Conservation (phyloP, 2,113 vertebrate genomes). For the Atlantisia rogersi region DNA sequence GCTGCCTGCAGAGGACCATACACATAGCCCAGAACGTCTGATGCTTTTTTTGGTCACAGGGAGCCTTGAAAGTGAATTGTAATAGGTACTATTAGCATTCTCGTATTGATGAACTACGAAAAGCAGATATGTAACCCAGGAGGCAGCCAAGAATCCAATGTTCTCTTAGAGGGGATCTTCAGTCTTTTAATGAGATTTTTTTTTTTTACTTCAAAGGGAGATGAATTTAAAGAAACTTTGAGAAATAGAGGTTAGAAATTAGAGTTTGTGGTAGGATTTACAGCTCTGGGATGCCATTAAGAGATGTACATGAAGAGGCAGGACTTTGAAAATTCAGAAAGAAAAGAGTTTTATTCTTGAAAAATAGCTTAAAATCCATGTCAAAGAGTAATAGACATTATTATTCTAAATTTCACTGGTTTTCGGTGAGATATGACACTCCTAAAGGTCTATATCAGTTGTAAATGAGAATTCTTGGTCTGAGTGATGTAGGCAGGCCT, state of each 20-base stretch:
- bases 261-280: conserved; percentile 11
- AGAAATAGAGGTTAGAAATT: conserved; percentile 30
- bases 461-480: not conserved
- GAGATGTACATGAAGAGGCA: not conserved
- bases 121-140: not conserved
- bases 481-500: not conserved
- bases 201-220: conserved; percentile 9
- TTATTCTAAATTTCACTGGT: not conserved
- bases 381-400: conserved; percentile 15
- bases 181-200: conserved; percentile 23
- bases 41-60: not conserved
- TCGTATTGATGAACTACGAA: not conserved
- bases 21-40: not conserved
- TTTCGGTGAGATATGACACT: not conserved
- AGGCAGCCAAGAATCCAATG: conserved; percentile 36
- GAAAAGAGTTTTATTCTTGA: not conserved
- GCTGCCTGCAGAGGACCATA: not conserved
- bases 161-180: conserved; percentile 3
- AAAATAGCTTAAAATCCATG: not conserved
- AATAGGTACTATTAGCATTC: not conserved
- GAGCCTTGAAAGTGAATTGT: not conserved
- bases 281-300: not conserved
- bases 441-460: conserved; percentile 10
- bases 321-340: not conserved
- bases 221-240: not conserved